phyloP scores from a whole-genome alignment of 2,797 vertebrate species.

The Melanotaenia nigrans region DNA sequence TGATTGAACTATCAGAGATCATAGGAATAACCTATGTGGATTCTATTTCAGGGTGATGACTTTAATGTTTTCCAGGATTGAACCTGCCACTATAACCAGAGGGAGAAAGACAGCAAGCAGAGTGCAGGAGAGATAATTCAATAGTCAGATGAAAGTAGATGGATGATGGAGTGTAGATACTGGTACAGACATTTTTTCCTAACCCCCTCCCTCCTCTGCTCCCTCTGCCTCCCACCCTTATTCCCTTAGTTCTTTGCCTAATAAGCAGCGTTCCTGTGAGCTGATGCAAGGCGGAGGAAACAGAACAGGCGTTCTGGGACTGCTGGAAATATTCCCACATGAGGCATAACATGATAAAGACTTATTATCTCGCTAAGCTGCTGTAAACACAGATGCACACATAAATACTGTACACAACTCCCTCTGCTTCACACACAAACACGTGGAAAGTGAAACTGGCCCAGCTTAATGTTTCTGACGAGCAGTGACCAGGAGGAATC shows the following conservation, averaged over 20 bases:
- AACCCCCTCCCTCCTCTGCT: conserved; percentile 32
- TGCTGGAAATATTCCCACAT: conserved; percentile 85
- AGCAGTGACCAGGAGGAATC: conserved; percentile 80
- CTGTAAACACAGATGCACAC: conserved; percentile 81
- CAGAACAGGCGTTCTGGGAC: conserved; percentile 84
- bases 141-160: conserved; percentile 78
- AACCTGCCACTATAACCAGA: conserved; percentile 73
- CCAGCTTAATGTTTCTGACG: conserved; percentile 60
- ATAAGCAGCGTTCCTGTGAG: conserved; percentile 85
- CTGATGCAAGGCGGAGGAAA: conserved; percentile 86
- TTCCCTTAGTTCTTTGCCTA: conserved; percentile 85
- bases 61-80: conserved; percentile 77
- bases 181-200: conserved; percentile 64
- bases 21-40: conserved; percentile 64
- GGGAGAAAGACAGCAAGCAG: conserved; percentile 55
- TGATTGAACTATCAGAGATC: conserved; percentile 73
- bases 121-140: conserved; percentile 74
- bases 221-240: conserved; percentile 72
- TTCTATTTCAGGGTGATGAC: conserved; percentile 76
- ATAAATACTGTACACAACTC: conserved; percentile 71
- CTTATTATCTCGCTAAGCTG: conserved; percentile 85
- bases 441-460: conserved; percentile 48
- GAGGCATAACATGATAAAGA: conserved; percentile 84
- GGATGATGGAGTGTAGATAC: conserved; percentile 79
- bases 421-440: conserved; percentile 27